Base-by-base conservation (phyloP, 2,888 invertebrate species). In the Baccha elongata region DNA sequence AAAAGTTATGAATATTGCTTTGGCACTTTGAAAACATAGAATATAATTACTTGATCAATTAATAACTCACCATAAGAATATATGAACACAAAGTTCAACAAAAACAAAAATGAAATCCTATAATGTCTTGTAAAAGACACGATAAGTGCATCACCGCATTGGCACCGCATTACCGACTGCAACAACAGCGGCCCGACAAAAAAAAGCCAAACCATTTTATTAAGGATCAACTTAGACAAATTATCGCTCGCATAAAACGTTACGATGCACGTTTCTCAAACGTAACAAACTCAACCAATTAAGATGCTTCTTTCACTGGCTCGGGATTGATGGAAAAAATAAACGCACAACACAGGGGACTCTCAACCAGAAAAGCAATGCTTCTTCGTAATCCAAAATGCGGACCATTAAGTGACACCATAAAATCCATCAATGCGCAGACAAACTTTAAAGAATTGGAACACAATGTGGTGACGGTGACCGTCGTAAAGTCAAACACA, bases 331-430 rank as follows among this genome's bases (percentile, higher is more conserved):
- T 32, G 37, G 13, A 37, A 44, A 44, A 68, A 29, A 23, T 50
- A 71, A 58, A 58, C 60, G n/a, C n/a, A n/a, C n/a, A 50, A 3
- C 15, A 5, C 29, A 13, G 6, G 7, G 23, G 35, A 26, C 4
- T 2, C 11, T 55, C 48, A 53, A 37, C 42, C 35, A 32, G 13
- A 42, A 62, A 53, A 37, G 76, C 76, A 71, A 81, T 81, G 65
- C 67, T 37, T 81, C 76, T 81, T 76, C 60, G 60, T 68, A 78
- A 83, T 83, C 83, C 83, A 58, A 76, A 78, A 76, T 68, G 83
- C 68, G 72, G 68, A 78, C 78, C 78, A 83, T 83, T 83, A 83
- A 78, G 64, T 78, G 83, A 83, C 83, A 83, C 78, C 68, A 78
- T 78, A 83, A 83, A 53, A 83, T 83, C 78, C 78, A 83, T 83